These are phyloP conservation scores for Hypsopygia costalis DNA, from an alignment of 2,888 invertebrate genomes.

Conservation along the genomic window DNA sequence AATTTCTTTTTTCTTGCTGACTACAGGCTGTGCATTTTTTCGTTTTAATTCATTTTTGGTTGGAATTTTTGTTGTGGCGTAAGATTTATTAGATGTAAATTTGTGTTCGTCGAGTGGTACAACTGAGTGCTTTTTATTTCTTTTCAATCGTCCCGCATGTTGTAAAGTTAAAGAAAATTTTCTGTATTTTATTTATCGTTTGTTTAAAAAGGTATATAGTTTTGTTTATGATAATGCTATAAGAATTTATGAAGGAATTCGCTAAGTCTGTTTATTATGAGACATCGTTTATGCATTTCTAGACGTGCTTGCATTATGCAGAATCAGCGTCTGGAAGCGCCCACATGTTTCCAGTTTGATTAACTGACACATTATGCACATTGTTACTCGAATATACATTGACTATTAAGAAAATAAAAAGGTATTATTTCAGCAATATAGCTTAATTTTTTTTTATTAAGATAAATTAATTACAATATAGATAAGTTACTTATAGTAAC, in stretches of 20 bases:
- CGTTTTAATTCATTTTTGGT: slow-evolving; percentile 53
- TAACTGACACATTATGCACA: slow-evolving; percentile 6
- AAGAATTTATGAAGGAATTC: slow-evolving; percentile 54
- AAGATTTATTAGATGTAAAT: slow-evolving; percentile 70
- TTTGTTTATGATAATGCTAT: slow-evolving; percentile 45
- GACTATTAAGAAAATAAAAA: no score
- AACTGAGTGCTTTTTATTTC: slow-evolving; percentile 34
- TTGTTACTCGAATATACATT: background rate
- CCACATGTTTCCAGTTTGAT: slow-evolving; percentile 23
- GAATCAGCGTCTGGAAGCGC: slow-evolving; percentile 50
- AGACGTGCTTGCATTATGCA: slow-evolving; percentile 35
- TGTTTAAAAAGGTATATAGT: slow-evolving; percentile 9
- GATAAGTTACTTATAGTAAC: no score
- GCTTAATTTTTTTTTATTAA: no score
- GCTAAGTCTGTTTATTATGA: slow-evolving; percentile 56
- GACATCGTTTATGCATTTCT: slow-evolving; percentile 36
- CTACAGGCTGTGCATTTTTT: slow-evolving; percentile 60
- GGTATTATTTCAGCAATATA: no score
- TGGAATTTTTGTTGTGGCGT: slow-evolving; percentile 46
- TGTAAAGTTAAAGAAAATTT: no score
- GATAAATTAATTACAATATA: no score
- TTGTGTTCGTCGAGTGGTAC: slow-evolving; percentile 42
- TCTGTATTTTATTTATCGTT: background rate
- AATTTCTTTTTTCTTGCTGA: slow-evolving; percentile 70
- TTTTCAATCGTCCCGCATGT: slow-evolving; percentile 15